Evolutionary conservation across 2,113 vertebrate genomes (phyloP).

Genomic region (Lagopus muta): DNA sequence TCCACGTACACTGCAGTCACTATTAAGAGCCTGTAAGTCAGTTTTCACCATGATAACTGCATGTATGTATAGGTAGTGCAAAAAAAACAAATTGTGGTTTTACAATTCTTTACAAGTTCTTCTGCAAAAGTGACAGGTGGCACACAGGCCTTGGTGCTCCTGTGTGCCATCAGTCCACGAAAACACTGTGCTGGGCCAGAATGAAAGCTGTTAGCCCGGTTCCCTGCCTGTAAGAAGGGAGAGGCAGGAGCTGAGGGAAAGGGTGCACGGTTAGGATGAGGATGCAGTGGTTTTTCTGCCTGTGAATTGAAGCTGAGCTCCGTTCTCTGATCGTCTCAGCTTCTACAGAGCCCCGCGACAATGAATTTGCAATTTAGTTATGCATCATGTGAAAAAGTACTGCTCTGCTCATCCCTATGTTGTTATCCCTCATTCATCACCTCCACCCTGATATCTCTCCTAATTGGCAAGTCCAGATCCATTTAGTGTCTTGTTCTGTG

Average conservation of each 20-base stretch:
- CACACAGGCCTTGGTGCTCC: neutral
- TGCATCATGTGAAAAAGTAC: neutral
- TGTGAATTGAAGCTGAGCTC: neutral
- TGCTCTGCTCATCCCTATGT: neutral
- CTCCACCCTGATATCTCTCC: neutral
- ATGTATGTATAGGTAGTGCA: neutral
- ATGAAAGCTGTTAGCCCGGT: neutral
- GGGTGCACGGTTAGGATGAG: too few relatives aligned
- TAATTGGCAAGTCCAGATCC: rapidly evolving
- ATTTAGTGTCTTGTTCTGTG: neutral
- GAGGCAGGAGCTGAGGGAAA: too few relatives aligned
- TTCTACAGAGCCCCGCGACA: neutral
- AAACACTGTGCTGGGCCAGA: neutral
- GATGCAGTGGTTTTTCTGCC: neutral
- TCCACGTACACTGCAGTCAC: neutral
- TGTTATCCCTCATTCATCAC: neutral
- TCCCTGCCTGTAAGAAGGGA: neutral
- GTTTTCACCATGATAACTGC: neutral
- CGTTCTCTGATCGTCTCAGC: neutral
- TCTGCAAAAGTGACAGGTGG: neutral
- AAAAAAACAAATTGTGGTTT: too few relatives aligned
- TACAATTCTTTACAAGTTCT: neutral
- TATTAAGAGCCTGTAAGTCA: neutral
- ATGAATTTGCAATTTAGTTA: neutral
- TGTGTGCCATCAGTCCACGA: rapidly evolving